Evolutionary conservation across 2,797 vertebrate species (phyloP).

Genomic region (Pogonophryne albipinna): DNA sequence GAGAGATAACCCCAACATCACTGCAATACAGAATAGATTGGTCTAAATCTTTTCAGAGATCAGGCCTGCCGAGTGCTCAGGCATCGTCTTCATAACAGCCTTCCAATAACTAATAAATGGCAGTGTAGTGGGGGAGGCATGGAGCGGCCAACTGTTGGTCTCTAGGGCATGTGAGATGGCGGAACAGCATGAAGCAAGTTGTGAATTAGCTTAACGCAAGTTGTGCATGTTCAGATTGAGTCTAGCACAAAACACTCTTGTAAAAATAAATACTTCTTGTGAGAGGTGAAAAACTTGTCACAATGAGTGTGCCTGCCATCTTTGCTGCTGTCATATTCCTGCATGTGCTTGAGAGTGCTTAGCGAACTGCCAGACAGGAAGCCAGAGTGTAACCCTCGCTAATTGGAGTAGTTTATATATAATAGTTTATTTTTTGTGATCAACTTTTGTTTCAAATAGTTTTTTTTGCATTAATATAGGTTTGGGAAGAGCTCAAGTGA

Average conservation of each 20-base stretch:
- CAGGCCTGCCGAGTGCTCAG: slow-evolving; percentile 7
- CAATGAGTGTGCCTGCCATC: slow-evolving; percentile 9
- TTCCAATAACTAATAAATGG: slow-evolving; percentile 44
- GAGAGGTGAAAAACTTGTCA: slow-evolving; percentile 54
- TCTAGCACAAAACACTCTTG: slow-evolving; percentile 31
- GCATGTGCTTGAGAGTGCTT: slow-evolving; percentile 13
- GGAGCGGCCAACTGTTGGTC: slow-evolving; percentile 30
- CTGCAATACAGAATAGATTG: neutral
- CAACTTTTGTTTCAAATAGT: slow-evolving; percentile 30
- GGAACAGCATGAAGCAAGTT: slow-evolving; percentile 30
- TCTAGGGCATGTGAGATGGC: slow-evolving; percentile 44
- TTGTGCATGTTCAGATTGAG: slow-evolving; percentile 51
- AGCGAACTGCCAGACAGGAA: slow-evolving; percentile 3
- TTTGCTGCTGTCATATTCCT: slow-evolving; percentile 41
- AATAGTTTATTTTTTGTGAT: slow-evolving; percentile 17
- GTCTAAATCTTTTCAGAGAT: slow-evolving; percentile 19
- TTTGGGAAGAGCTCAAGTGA: slow-evolving; percentile 1
- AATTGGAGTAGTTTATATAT: neutral
- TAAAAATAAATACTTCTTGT: slow-evolving; percentile 55
- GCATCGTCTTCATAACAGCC: slow-evolving; percentile 29
- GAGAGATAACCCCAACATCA: slow-evolving; percentile 12
- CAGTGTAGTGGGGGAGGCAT: slow-evolving; percentile 17
- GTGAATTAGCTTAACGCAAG: slow-evolving; percentile 37
- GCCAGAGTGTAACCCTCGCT: slow-evolving; percentile 9
- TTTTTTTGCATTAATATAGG: slow-evolving; percentile 20